Conservation (phyloP, 2,888 invertebrate genomes). For the Cotesia congregata region DNA sequence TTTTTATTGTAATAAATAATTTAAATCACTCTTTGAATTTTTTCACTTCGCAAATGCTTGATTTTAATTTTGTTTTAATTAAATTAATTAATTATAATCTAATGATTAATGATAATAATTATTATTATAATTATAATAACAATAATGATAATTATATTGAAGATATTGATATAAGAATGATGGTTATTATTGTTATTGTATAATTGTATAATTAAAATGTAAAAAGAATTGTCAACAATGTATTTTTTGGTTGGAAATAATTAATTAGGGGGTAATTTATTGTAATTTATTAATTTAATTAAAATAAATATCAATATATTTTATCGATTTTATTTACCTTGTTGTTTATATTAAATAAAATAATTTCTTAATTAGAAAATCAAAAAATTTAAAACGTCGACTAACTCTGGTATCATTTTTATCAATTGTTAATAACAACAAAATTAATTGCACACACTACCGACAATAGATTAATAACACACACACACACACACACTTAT, state of each 20-base stretch:
- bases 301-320: not conserved
- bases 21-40: not conserved
- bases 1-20: slow-evolving; percentile 8
- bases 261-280: not conserved
- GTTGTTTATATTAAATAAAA: no score
- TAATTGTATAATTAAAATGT: no score
- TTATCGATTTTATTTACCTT: no score
- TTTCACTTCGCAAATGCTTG: not conserved
- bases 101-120: not conserved
- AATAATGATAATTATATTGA: not conserved
- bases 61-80: not conserved
- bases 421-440: no score
- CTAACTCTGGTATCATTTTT: no score
- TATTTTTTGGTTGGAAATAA: not conserved
- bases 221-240: not conserved
- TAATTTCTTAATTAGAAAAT: no score
- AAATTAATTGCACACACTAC: no score
- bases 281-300: slow-evolving; percentile 1
- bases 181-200: no score
- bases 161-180: no score
- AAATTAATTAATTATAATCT: not conserved
- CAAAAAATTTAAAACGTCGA: no score
- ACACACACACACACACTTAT: no score
- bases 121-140: not conserved
- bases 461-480: no score